Base-by-base conservation (phyloP, 2,113 vertebrate species). In the Corythornis madagascariensis region DNA sequence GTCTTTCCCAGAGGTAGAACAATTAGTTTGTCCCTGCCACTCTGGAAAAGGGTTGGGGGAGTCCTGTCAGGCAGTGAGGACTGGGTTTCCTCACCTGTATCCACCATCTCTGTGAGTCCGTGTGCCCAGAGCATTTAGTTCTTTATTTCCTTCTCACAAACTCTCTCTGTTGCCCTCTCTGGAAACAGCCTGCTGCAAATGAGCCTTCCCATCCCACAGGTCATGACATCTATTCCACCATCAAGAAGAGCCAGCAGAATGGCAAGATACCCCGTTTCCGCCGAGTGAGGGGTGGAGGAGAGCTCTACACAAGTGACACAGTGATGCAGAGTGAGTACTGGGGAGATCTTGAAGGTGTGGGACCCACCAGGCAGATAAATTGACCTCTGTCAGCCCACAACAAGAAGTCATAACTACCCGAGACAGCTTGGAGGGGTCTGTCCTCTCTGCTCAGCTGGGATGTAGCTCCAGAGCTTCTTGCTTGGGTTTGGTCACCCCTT, bases 261-360 rank as follows among this genome's bases (percentile, higher is more conserved):
- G 97, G 97, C 53, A 97, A 97, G 83, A 97, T 97, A 42, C 97
- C 97, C 8, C 95, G 98, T 0, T 98, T 98, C 74, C 97, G 98
- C 10, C 97, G 97, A 4, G 97, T 98, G 6, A 78, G 67, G 29
- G 98, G 98, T 0, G 94, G 96, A 5, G 89, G 89, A 1, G 97
- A 97, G 55, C 97, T 98, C 48, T 98, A 97, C 72, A 97, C 97
- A 12, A 98, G 97, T 0, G 97, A 98, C 60, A 97, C 96, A 0
- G 97, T 97, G 48, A 98, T 98, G 98, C 96, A 97, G 85, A 98
- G 98, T 98, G 71, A 97, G 97, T 95, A 17, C 0, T 6, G 57
- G 31, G 15, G 16, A 38, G 14, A 11, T 25, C 16, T 43, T 48
- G 16, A 10, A 35, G 29, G 52, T 0, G 0, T 22, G 20, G 45